Evolutionary conservation across 2,113 vertebrate genomes (phyloP), one percentile per base, ranked within the genome.

Genomic region (Xerus inauris): DNA sequence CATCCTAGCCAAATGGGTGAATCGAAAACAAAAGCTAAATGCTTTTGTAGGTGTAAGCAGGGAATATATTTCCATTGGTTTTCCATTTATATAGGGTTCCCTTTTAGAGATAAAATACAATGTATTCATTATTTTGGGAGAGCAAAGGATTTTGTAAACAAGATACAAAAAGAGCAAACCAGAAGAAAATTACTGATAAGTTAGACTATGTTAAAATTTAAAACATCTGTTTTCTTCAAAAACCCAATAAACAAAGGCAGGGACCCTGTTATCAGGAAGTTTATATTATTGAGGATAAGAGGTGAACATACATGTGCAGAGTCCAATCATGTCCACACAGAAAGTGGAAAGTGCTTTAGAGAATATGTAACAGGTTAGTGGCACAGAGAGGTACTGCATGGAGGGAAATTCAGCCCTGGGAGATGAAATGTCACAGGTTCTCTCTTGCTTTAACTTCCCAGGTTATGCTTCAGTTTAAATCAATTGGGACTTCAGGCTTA

Each of bases 71-170:
- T n/a, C n/a, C n/a, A n/a, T n/a, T n/a, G n/a, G n/a, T n/a, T n/a
- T n/a, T n/a, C n/a, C n/a, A n/a, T n/a, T n/a, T n/a, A n/a, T n/a
- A n/a, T n/a, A n/a, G n/a, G n/a, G n/a, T n/a, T n/a, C n/a, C n/a
- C n/a, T n/a, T n/a, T n/a, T 47, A n/a, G 54, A 94, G 71, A n/a
- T 40, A 38, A 3, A 42, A 22, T 28, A 35, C 49, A 84, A 72
- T 65, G 26, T 30, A 67, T 32, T 71, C 73, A 26, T 12, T n/a
- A 47, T 28, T 76, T 77, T 84, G 65, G 12, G 72, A 57, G 10
- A 87, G 30, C 22, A 64, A 79, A 95, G 24, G 65, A 72, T 81
- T 92, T 89, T 54, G 16, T 62, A 79, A 80, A 49, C 26, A 88
- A 59, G 32, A 75, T n/a, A 6, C 26, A 90, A 85, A 93, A 87